phyloP scores from a whole-genome alignment of 2,113 vertebrate genomes.

The Alethe castanea region DNA sequence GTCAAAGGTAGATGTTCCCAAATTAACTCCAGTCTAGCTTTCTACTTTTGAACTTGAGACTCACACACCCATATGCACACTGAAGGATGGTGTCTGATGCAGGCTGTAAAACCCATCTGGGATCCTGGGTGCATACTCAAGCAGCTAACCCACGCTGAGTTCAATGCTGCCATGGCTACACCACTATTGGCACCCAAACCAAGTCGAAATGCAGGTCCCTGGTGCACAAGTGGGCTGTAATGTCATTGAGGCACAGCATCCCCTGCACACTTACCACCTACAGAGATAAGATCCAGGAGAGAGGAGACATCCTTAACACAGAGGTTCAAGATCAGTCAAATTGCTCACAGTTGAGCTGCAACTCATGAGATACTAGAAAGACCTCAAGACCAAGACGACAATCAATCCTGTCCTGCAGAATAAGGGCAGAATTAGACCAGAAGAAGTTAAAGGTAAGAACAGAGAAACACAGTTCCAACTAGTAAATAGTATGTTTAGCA shows the following conservation, averaged over 20 bases:
- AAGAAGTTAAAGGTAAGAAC: not conserved
- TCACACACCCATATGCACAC: not conserved
- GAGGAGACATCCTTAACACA: not conserved
- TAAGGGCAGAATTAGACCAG: not conserved
- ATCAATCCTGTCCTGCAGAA: fast-evolving
- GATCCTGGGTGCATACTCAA: not conserved
- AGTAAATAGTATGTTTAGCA: not conserved
- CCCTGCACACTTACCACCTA: not conserved
- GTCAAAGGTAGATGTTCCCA: not conserved
- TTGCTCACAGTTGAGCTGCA: not conserved
- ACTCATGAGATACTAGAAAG: not conserved
- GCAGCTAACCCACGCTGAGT: not conserved
- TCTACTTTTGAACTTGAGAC: not conserved
- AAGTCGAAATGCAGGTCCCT: not conserved
- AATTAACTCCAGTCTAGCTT: not conserved
- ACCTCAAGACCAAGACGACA: fast-evolving
- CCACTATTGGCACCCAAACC: not conserved
- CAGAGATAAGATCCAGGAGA: not conserved
- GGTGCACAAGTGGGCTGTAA: not conserved
- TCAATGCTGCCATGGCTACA: slow-evolving; percentile 17
- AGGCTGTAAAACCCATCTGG: not conserved
- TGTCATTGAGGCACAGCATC: not conserved
- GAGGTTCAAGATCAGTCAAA: not conserved
- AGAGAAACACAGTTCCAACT: not conserved
- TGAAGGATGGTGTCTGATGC: not conserved